Evolutionary conservation across 2,888 invertebrate species (phyloP), one percentile per base, ranked within the genome.

Genomic region (Hymenopus coronatus): DNA sequence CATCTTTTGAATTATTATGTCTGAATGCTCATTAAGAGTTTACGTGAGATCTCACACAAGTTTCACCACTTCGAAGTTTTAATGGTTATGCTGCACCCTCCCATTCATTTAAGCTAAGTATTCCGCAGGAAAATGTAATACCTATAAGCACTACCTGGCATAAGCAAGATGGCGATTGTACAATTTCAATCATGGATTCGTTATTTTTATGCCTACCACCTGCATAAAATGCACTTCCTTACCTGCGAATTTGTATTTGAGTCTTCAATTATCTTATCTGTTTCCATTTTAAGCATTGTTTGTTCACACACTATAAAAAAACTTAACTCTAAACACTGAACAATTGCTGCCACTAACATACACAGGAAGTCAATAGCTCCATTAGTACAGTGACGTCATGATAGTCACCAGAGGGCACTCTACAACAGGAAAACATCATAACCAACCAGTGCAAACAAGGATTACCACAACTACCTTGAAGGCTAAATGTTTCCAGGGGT

Each of bases 241-340:
- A 95, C 96, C 95, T 96, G 96, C 92, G 95, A 94, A 94, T 95
- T 96, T 92, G 95, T 94, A 94, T 94, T 95, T 91, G 95, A 94
- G 93, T 97, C 97, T 94, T 97, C 97, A 94, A 97, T 96, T 94
- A 96, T 96, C 95, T 97, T 97, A 95, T 97, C 97, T 94, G 97
- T 97, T 96, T 97, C 97, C 97, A 97, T 97, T 96, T 97, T 97
- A 94, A 96, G 95, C 96, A 96, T 96, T 93, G 91, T 92, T 89
- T 87, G 88, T 86, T 82, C 81, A 46, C 88, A 84, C 82, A 85
- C 83, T 85, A 88, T 81, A 85, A 87, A 88, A 86, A 89, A 90
- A 85, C 88, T 88, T 89, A 83, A 70, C n/a, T 40, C 88, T 85
- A 90, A 89, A 84, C 33, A 85, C 82, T 9, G 88, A 33, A 88